Evolutionary conservation across 1,140 invertebrate genomes (phyloP).

Genomic region (Telenomus remus): DNA sequence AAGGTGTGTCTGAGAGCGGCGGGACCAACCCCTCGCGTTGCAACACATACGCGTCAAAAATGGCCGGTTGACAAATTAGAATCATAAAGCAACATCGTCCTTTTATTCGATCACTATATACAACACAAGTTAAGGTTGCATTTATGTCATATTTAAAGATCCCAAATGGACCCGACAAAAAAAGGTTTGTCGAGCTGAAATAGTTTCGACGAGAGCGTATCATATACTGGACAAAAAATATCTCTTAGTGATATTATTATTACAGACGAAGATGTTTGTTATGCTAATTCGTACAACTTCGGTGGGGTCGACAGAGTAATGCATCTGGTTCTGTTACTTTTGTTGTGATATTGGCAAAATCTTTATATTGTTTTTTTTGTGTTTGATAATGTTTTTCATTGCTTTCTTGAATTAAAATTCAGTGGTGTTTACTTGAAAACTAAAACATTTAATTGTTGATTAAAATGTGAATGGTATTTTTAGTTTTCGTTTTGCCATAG

Average conservation of each 20-base stretch:
- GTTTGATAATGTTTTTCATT: no score
- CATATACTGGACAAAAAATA: background rate
- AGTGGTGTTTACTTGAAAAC: no score
- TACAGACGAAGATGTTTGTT: background rate
- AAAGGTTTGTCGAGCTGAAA: slow-evolving; percentile 5
- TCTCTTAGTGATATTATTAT: background rate
- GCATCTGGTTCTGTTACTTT: no score
- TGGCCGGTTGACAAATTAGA: slow-evolving; percentile 52
- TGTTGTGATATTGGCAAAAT: no score
- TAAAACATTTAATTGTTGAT: no score
- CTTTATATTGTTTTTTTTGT: no score
- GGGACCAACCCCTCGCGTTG: slow-evolving; percentile 35
- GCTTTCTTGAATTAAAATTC: no score
- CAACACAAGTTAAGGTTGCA: slow-evolving; percentile 22
- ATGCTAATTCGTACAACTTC: no score
- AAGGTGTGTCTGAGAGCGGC: slow-evolving; percentile 38
- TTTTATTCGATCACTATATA: slow-evolving; percentile 36
- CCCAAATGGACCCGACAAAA: slow-evolving; percentile 15
- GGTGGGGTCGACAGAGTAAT: no score
- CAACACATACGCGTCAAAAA: slow-evolving; percentile 21
- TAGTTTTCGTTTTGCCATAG: no score
- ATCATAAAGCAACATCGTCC: slow-evolving; percentile 30
- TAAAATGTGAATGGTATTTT: no score
- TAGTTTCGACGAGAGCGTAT: background rate
- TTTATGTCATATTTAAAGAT: slow-evolving; percentile 15